Conservation (phyloP, 2,113 vertebrate genomes). For the Sarotherodon lohbergeri region DNA sequence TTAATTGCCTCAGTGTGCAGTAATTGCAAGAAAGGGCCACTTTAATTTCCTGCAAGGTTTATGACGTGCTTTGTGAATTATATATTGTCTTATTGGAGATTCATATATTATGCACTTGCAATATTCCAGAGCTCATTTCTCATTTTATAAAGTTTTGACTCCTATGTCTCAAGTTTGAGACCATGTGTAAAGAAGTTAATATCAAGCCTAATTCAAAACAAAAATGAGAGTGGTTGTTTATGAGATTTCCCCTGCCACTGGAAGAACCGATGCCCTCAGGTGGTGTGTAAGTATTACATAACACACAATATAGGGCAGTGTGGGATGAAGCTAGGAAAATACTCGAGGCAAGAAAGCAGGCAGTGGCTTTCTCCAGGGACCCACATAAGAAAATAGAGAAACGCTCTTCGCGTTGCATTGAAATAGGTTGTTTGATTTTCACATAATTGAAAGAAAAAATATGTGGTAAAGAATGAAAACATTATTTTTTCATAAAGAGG, state of each 20-base stretch:
- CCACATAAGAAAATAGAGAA: conserved; percentile 4
- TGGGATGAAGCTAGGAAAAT: conserved; percentile 32
- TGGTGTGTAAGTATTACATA: conserved; percentile 33
- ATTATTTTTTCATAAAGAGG: background rate
- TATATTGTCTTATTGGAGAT: conserved; percentile 15
- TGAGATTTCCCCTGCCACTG: conserved; percentile 34
- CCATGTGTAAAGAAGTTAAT: conserved; percentile 35
- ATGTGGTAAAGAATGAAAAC: background rate
- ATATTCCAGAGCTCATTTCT: conserved; percentile 22
- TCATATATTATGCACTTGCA: conserved; percentile 4
- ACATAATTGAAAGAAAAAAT: conserved; percentile 1
- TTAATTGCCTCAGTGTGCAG: background rate
- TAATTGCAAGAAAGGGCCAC: conserved; percentile 9
- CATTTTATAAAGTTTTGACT: conserved; percentile 33
- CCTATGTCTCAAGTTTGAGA: conserved; percentile 6
- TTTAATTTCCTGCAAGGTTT: conserved; percentile 37
- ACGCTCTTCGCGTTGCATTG: background rate
- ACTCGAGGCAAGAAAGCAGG: conserved; percentile 22
- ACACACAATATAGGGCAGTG: conserved; percentile 38
- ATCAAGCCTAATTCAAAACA: conserved; percentile 29
- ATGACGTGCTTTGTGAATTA: background rate
- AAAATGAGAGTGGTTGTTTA: conserved; percentile 46
- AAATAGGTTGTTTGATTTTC: background rate
- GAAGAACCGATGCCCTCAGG: conserved; percentile 37
- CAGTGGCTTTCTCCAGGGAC: conserved; percentile 24